Percentiles rank a stretch among this genome's conserved stretches.
Evolutionary conservation across 2,113 vertebrate species (phyloP).

Genomic region (Athene noctua): DNA sequence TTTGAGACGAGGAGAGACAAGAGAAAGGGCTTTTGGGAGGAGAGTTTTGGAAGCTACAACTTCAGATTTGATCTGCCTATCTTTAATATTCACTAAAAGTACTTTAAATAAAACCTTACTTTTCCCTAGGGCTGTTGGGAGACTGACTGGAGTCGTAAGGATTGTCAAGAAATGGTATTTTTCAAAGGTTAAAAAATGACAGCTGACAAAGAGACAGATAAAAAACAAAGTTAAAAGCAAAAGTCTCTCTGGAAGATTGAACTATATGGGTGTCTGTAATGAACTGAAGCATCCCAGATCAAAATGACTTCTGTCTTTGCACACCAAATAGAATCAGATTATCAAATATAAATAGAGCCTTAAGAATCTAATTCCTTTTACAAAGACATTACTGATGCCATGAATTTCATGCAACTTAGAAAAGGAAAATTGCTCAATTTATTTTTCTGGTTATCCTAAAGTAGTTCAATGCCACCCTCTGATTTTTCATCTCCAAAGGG

Average conservation of each 20-base stretch:
- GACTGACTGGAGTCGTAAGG: not conserved
- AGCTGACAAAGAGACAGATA: not conserved
- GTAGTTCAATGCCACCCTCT: not conserved
- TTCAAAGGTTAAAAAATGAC: not conserved
- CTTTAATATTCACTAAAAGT: not conserved
- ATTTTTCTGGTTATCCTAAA: conserved; percentile 17
- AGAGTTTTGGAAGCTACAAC: not conserved
- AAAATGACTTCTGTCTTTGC: conserved; percentile 10
- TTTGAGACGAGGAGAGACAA: not conserved
- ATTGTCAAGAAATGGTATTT: not conserved
- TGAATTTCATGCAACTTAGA: not conserved
- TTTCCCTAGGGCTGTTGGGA: conserved; percentile 1
- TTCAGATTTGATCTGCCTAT: not conserved
- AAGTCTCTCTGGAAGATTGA: not conserved
- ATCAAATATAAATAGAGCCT: not conserved
- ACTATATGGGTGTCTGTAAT: not conserved
- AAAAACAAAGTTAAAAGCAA: not conserved
- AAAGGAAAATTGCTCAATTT: not conserved
- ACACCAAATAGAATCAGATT: conserved; percentile 1
- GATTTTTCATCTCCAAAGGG: not conserved
- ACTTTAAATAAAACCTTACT: not conserved
- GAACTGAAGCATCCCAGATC: not conserved
- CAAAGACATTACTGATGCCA: not conserved
- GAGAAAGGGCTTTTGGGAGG: not conserved
- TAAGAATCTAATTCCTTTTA: conserved; percentile 4